Evolutionary conservation across 2,888 invertebrate species (phyloP), one percentile per base, ranked within the genome.

Genomic region (Ochropleura plecta): DNA sequence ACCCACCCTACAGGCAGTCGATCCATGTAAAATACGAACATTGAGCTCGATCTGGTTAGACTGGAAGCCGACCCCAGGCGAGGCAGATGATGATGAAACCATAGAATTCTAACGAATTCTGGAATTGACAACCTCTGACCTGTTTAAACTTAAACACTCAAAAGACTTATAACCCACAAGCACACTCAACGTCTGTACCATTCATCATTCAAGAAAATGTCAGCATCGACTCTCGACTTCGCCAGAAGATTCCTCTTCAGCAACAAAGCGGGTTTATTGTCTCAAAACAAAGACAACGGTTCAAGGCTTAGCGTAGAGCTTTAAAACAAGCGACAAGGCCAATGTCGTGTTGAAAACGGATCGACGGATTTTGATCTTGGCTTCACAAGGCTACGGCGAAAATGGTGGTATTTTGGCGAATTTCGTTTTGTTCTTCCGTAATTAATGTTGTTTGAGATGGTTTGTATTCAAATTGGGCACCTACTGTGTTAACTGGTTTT

Each of bases 221-320:
- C 88, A 83, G 84, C 86, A 80, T 87, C 83, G 78, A 73, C 84
- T 86, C 90, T 91, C 85, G 88, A 91, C 90, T 90, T 84, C 79
- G 82, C 71, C 84, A 87, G 86, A 88, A 89, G 90, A 91, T 90
- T 90, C 90, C 91, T 90, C 92, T 94, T 91, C 91, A 93, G 90
- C 88, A 90, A 94, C 93, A 94, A 93, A 94, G 93, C 91, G 85
- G 91, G 93, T 93, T 93, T 92, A 94, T 93, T 94, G 93, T 94
- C 91, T 92, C 92, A 92, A 95, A 95, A 95, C 95, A 96, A 95
- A 93, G 94, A 82, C 90, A 92, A 89, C 86, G 89, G 91, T 91
- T 92, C 91, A 91, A 91, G 91, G 90, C 92, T 93, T 90, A 93
- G 92, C 90, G 78, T 85, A 75, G 79, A 78, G 79, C 82, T 77